Evolutionary conservation across 1,140 invertebrate species (phyloP).

Genomic region (Saccostrea glomerata): DNA sequence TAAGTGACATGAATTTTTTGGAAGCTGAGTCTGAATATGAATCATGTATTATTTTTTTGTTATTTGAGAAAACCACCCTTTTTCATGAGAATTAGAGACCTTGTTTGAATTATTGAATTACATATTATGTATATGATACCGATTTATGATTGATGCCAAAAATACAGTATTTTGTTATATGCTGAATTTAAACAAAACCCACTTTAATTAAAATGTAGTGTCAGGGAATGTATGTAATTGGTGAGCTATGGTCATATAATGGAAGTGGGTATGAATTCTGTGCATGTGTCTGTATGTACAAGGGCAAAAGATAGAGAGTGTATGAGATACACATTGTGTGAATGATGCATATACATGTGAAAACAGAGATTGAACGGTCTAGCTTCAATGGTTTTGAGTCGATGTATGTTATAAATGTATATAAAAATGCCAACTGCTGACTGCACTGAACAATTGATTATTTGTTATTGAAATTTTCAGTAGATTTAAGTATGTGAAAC

Average conservation of each 20-base stretch:
- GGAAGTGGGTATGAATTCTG: neutral
- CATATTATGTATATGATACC: constrained; percentile 3
- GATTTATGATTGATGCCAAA: constrained; percentile 12
- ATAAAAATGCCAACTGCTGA: neutral
- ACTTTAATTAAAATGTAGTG: neutral
- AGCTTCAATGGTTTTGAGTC: neutral
- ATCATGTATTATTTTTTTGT: neutral
- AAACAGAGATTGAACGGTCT: neutral
- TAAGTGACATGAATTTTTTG: constrained; percentile 30
- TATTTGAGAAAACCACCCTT: neutral
- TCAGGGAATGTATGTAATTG: neutral
- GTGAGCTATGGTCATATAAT: neutral
- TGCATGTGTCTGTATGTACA: neutral
- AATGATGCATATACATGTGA: neutral
- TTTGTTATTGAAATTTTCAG: constrained; percentile 29
- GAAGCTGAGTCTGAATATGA: constrained; percentile 30
- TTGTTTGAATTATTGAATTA: constrained; percentile 17
- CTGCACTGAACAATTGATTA: neutral
- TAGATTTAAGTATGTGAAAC: constrained; percentile 18
- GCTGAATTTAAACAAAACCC: constrained; percentile 18
- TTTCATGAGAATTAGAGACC: constrained; percentile 29
- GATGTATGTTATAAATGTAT: neutral
- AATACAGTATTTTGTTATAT: constrained; percentile 33
- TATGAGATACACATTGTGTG: neutral
- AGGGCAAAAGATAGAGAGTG: neutral